Conservation (phyloP, 2,113 vertebrate species). For the Turnix velox region DNA sequence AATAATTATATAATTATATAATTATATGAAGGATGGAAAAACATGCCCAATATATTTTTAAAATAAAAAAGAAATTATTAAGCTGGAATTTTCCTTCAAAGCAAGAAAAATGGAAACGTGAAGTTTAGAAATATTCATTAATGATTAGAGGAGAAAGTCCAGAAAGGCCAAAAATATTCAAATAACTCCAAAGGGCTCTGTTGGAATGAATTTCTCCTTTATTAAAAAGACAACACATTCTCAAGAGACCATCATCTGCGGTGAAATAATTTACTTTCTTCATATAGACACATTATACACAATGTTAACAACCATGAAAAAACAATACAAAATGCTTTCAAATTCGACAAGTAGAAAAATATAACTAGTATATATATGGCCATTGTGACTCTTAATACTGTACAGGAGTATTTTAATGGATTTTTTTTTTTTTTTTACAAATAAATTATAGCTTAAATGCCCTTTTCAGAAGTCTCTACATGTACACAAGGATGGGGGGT, state of each 20-base stretch:
- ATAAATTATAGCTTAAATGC: slow-evolving; percentile 79
- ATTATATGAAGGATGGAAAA: slow-evolving; percentile 5
- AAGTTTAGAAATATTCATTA: background rate
- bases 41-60: slow-evolving; percentile 21
- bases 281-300: slow-evolving; percentile 75
- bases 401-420: slow-evolving; percentile 76
- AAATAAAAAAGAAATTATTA: background rate
- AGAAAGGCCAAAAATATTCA: slow-evolving; percentile 26
- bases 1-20: no score
- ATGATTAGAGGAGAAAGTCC: background rate
- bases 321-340: slow-evolving; percentile 80
- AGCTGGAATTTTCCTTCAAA: background rate
- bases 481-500: slow-evolving; percentile 44
- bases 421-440: no score
- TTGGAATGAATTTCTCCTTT: slow-evolving; percentile 56
- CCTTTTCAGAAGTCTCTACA: slow-evolving; percentile 48
- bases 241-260: slow-evolving; percentile 57
- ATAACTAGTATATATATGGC: slow-evolving; percentile 83
- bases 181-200: slow-evolving; percentile 26
- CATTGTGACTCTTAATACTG: slow-evolving; percentile 80
- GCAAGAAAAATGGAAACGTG: background rate
- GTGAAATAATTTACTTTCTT: slow-evolving; percentile 74
- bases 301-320: slow-evolving; percentile 81
- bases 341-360: slow-evolving; percentile 91
- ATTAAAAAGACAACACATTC: slow-evolving; percentile 61